phyloP scores from a whole-genome alignment of 2,888 invertebrate genomes.

The Cetonia aurata region DNA sequence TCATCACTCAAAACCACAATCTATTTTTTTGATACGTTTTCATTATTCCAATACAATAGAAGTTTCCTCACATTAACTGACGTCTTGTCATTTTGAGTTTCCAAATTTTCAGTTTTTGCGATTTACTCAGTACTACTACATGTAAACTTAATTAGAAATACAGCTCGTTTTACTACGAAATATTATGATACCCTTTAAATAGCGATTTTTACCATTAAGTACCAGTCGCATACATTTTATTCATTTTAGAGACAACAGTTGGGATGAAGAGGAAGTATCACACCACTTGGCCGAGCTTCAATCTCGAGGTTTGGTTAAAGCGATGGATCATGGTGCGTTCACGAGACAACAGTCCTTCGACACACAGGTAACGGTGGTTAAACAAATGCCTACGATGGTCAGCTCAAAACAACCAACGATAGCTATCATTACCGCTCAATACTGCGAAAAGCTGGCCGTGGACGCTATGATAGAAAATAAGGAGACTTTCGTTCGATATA shows the following conservation, averaged over 20 bases:
- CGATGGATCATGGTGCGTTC: constrained; percentile 86
- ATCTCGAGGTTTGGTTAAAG: constrained; percentile 85
- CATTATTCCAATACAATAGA: no score
- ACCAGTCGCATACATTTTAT: not conserved
- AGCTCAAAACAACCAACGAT: constrained; percentile 94
- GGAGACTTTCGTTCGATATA: constrained; percentile 95
- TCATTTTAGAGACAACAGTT: constrained; percentile 76
- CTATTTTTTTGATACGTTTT: no score
- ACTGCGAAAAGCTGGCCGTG: constrained; percentile 97
- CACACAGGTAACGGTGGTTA: constrained; percentile 85
- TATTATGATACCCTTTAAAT: not conserved
- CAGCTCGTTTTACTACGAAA: no score
- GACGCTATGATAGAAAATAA: constrained; percentile 98
- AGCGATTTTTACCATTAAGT: not conserved
- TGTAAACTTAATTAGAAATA: no score
- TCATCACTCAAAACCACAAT: no score
- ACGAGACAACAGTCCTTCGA: constrained; percentile 91
- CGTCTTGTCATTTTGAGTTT: constrained; percentile 12
- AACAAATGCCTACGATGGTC: constrained; percentile 93
- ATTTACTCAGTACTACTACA: not conserved
- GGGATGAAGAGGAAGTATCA: constrained; percentile 84
- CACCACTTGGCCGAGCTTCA: constrained; percentile 82
- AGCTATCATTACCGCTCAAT: constrained; percentile 97
- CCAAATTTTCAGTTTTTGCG: not conserved
- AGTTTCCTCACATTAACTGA: no score